These are phyloP conservation scores for Manduca sexta DNA, from an alignment of 1,140 invertebrate species.

Conservation along the genomic window DNA sequence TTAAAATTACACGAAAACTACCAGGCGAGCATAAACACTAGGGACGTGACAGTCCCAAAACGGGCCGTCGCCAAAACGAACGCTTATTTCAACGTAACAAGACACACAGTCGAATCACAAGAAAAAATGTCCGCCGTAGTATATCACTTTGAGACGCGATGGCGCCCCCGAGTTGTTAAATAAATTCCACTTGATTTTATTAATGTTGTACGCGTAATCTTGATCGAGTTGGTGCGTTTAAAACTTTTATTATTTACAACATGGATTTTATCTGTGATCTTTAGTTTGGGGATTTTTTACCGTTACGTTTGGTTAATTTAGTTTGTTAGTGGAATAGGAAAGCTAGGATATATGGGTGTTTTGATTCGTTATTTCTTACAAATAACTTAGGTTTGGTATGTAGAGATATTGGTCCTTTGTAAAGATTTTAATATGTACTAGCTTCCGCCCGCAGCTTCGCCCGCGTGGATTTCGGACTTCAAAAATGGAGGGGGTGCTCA, in stretches of 20 bases:
- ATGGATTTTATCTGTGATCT: constrained; percentile 51
- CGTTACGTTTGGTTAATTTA: constrained; percentile 14
- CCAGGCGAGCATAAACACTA: constrained; percentile 24
- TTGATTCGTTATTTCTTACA: too few species aligned
- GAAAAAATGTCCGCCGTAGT: constrained; percentile 26
- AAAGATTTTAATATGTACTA: too few species aligned
- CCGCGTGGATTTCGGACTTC: too few species aligned
- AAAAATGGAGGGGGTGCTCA: too few species aligned
- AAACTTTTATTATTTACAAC: constrained; percentile 67
- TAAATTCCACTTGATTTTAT: constrained; percentile 62
- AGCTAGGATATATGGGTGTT: too few species aligned
- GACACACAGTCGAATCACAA: neutral
- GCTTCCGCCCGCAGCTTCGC: too few species aligned
- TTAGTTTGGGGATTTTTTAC: constrained; percentile 35
- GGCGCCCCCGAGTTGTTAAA: constrained; percentile 55
- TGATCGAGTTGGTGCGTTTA: constrained; percentile 53
- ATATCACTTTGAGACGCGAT: constrained; percentile 52
- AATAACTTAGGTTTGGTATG: too few species aligned
- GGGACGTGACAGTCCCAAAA: constrained; percentile 2
- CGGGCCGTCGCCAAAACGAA: neutral
- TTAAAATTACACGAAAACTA: constrained; percentile 17
- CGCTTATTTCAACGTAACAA: neutral
- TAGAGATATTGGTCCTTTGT: too few species aligned
- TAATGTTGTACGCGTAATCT: constrained; percentile 61
- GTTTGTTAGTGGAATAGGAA: neutral